Evolutionary conservation across 2,888 invertebrate species (phyloP), one percentile per base, ranked within the genome.

Genomic region (Blastobasis lacticolella): DNA sequence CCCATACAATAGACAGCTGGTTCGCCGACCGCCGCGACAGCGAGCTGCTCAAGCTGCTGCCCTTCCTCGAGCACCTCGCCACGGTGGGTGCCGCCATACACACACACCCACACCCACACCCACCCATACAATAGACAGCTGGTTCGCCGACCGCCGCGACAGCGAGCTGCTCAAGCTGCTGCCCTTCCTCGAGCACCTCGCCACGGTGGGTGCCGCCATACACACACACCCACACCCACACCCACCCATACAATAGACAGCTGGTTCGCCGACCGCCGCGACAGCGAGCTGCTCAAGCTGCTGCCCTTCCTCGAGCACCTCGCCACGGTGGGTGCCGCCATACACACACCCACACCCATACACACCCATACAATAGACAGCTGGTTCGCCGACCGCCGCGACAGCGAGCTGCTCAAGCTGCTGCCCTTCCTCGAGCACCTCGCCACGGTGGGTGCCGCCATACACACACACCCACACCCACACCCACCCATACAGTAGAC

Each of bases 111-210:
- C 23, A 23, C 23, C 23, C 23, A 23, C 23, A 23, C 23, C 1
- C 23, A 23, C 23, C 23, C 23, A 23, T 23, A 23, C 98, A 0
- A 98, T 98, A 63, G 97, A 97, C 88, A 97, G 97, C 79, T 98
- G 98, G 98, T 98, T 97, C 82, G 93, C 95, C 61, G 97, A 97
- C 85, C 92, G 94, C 70, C 92, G 91, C 49, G 98, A 98, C 85
- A 92, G 92, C 42, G 98, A 98, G 74, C 90, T 98, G 50, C 92
- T 97, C 67, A 97, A 97, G 73, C 85, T 98, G 62, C 85, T 98
- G 81, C 97, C 97, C 40, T 97, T 98, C 88, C 88, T 98, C 62
- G 96, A 97, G 78, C 91, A 93, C 68, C 90, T 97, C 57, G 93
- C 95, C 46, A 90, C 92, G 73, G 92, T 94, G 89, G 75, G 96